Conservation (phyloP, 2,888 invertebrate species). For the Sepioteuthis lessoniana region DNA sequence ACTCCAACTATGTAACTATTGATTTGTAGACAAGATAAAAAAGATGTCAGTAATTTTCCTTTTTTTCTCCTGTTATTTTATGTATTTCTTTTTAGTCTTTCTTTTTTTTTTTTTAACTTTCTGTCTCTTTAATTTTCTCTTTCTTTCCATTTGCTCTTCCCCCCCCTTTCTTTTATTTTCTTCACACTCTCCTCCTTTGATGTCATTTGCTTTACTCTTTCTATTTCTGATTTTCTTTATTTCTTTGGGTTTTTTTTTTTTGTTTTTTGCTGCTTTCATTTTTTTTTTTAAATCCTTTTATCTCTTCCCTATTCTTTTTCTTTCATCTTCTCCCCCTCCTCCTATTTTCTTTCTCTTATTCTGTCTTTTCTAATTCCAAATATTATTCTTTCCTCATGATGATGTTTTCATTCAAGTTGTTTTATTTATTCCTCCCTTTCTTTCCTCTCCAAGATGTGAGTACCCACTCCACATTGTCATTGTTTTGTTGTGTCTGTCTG, state of each 20-base stretch:
- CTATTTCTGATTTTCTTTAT: background rate
- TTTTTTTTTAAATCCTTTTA: background rate
- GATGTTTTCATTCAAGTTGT: background rate
- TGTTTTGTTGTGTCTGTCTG: background rate
- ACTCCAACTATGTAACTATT: too few species aligned
- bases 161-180: background rate
- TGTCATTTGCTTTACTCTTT: background rate
- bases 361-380: too few species aligned
- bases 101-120: background rate
- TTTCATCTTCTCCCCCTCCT: too few species aligned
- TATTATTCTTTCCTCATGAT: background rate
- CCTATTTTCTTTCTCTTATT: too few species aligned
- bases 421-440: background rate
- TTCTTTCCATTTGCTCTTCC: background rate
- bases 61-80: too few species aligned
- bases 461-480: background rate
- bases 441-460: background rate
- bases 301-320: background rate
- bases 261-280: background rate
- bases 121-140: background rate
- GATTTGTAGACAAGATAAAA: too few species aligned
- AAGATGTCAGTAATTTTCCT: background rate
- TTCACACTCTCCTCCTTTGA: background rate
- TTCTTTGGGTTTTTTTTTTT: background rate
- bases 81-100: too few species aligned